phyloP scores from a whole-genome alignment of 2,113 vertebrate species.

The Oncorhynchus kisutch region DNA sequence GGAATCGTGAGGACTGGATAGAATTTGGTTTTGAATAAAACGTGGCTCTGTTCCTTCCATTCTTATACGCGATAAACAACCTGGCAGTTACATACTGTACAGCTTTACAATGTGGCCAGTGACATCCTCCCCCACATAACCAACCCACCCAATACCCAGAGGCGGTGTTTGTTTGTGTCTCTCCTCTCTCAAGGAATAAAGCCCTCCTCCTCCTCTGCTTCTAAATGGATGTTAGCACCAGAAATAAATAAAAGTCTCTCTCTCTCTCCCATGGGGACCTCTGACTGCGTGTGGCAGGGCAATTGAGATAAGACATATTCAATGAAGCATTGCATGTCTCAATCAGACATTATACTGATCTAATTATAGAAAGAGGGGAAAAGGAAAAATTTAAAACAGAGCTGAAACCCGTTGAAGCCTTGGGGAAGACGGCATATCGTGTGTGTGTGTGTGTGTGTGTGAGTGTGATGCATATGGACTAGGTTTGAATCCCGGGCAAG shows the following conservation, averaged over 20 bases:
- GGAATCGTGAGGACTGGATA: neutral
- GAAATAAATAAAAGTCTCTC: constrained; percentile 49
- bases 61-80: constrained; percentile 35
- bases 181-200: neutral
- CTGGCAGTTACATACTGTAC: neutral
- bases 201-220: neutral
- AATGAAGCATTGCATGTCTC: constrained; percentile 40
- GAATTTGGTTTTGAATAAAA: neutral
- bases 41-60: neutral
- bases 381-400: neutral
- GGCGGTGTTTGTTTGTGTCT: constrained; percentile 29
- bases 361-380: constrained; percentile 13
- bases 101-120: constrained; percentile 21
- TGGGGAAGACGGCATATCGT: neutral
- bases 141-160: constrained; percentile 8
- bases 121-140: too few relatives aligned
- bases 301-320: constrained; percentile 65
- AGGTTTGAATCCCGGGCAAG: neutral
- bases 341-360: constrained; percentile 53
- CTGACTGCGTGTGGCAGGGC: constrained; percentile 52
- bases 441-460: neutral
- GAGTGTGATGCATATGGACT: neutral
- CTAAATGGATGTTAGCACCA: constrained; percentile 23
- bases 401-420: neutral
- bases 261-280: constrained; percentile 51